Percentiles rank a stretch among this genome's conserved stretches.
Evolutionary conservation across 1,140 invertebrate species (phyloP).

Genomic region (Drosophila quadrilineata): DNA sequence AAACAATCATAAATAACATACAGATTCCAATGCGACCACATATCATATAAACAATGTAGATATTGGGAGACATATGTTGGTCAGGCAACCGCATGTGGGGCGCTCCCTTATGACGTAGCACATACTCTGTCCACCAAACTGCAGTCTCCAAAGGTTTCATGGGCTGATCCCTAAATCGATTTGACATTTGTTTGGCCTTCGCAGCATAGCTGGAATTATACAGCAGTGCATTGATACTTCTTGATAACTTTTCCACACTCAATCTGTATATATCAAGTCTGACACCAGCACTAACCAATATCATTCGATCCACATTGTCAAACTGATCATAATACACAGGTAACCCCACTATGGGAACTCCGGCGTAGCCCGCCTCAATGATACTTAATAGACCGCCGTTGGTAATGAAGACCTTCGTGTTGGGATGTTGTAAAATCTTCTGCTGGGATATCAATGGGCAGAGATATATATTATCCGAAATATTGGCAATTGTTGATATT

Average conservation of each 20-base stretch:
- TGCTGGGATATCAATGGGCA: conserved; percentile 82
- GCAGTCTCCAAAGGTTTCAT: conserved; percentile 82
- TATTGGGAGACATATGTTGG: conserved; percentile 13
- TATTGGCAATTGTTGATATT: conserved; percentile 52
- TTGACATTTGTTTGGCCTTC: conserved; percentile 76
- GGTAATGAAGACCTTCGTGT: conserved; percentile 38
- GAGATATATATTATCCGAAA: conserved; percentile 84
- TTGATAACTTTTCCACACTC: conserved; percentile 1
- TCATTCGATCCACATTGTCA: conserved; percentile 33
- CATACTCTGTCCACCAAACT: conserved; percentile 85
- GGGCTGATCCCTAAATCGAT: conserved; percentile 83
- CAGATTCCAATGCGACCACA: conserved; percentile 16
- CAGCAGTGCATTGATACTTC: conserved; percentile 18
- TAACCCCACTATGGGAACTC: conserved; percentile 44
- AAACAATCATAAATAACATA: not conserved
- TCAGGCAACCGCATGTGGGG: conserved; percentile 76
- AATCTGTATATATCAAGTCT: conserved; percentile 22
- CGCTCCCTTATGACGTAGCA: conserved; percentile 65
- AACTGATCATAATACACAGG: conserved; percentile 54
- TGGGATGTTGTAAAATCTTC: conserved; percentile 76
- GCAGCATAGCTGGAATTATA: not conserved
- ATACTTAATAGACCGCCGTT: conserved; percentile 47
- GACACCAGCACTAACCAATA: conserved; percentile 83
- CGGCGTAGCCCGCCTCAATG: conserved; percentile 29
- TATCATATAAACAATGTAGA: conserved; percentile 10